These are phyloP conservation scores for Cepaea nemoralis DNA, from an alignment of 1,140 invertebrate genomes.

Conservation along the genomic window DNA sequence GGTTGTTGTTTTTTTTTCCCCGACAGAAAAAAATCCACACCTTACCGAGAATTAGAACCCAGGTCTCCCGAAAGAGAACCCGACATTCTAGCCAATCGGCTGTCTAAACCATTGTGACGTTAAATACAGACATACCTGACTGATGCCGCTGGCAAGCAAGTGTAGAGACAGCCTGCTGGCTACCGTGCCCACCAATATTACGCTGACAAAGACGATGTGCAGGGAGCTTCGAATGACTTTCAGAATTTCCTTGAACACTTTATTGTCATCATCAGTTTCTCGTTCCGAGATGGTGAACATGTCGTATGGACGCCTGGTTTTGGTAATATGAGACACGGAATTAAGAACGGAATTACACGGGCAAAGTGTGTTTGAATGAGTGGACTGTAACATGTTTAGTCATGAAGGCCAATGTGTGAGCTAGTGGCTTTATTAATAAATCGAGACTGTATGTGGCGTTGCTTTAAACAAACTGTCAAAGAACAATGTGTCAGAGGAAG, in stretches of 20 bases:
- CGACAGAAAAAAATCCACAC: too few species aligned
- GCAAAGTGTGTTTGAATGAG: background rate
- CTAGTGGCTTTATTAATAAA: too few species aligned
- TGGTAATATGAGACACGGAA: too few species aligned
- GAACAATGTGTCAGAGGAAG: too few species aligned
- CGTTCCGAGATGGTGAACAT: conserved; percentile 64
- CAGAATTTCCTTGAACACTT: conserved; percentile 64
- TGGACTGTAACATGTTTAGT: background rate
- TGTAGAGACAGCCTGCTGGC: conserved; percentile 60
- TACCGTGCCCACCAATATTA: conserved; percentile 57
- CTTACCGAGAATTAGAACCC: too few species aligned
- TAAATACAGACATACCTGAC: conserved; percentile 50
- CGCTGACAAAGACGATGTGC: conserved; percentile 58
- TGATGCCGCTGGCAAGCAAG: conserved; percentile 61
- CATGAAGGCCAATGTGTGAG: background rate
- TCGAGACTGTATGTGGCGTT: too few species aligned
- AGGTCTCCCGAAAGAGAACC: too few species aligned
- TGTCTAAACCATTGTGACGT: too few species aligned
- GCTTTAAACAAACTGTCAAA: too few species aligned
- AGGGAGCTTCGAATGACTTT: conserved; percentile 60
- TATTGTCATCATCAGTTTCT: conserved; percentile 61
- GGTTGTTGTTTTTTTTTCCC: too few species aligned
- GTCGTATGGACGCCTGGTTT: conserved; percentile 63
- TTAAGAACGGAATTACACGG: too few species aligned
- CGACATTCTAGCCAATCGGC: too few species aligned